Percentiles rank a stretch among this genome's conserved stretches.
These are phyloP conservation scores for Atherinosoma microstoma DNA, from an alignment of 2,797 vertebrate genomes.

Conservation along the genomic window DNA sequence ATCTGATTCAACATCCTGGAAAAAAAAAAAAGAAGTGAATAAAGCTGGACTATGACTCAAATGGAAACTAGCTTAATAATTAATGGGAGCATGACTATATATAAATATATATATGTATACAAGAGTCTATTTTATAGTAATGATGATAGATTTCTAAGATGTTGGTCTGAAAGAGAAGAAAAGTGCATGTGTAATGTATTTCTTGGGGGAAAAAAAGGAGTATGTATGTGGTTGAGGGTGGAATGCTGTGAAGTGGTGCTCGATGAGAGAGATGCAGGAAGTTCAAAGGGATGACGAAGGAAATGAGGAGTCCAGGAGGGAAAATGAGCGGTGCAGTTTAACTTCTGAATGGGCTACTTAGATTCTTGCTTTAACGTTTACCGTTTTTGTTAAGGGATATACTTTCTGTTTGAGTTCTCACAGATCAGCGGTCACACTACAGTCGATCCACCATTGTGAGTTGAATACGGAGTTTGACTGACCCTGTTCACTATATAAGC, in stretches of 20 bases:
- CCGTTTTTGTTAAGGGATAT: constrained; percentile 20
- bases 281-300: constrained; percentile 39
- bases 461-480: neutral
- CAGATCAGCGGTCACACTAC: neutral
- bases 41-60: constrained; percentile 24
- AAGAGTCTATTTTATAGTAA: constrained; percentile 46
- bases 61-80: constrained; percentile 29
- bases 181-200: constrained; percentile 62
- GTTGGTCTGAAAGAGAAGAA: constrained; percentile 40
- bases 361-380: constrained; percentile 14
- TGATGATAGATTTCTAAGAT: constrained; percentile 68
- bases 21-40: neutral
- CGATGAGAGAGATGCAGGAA: constrained; percentile 41
- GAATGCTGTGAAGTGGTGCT: constrained; percentile 56
- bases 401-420: constrained; percentile 12
- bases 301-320: constrained; percentile 54
- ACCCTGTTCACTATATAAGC: constrained; percentile 3
- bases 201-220: constrained; percentile 7
- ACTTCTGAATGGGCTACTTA: constrained; percentile 14
- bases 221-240: constrained; percentile 60
- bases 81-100: constrained; percentile 33
- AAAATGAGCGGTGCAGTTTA: constrained; percentile 24
- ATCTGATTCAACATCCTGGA: constrained; percentile 20
- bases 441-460: neutral
- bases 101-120: constrained; percentile 12